phyloP scores from a whole-genome alignment of 2,888 invertebrate species.

The Cataglyphis cursor region DNA sequence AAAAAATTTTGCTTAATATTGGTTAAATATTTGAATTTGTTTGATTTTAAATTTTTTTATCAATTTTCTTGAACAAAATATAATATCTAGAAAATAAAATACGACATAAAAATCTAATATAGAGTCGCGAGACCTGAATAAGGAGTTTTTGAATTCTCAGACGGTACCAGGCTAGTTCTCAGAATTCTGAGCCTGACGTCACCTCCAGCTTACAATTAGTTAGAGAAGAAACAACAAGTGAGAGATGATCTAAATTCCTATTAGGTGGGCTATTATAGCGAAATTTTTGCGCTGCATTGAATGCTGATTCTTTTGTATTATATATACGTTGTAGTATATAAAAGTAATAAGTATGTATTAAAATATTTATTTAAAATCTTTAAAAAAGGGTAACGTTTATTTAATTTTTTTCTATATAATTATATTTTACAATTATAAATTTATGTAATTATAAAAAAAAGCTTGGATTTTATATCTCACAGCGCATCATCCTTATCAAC shows the following conservation, averaged over 20 bases:
- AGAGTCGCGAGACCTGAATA: not conserved
- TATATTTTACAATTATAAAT: not conserved
- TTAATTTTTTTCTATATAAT: not conserved
- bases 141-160: slow-evolving; percentile 29
- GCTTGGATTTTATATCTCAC: not conserved
- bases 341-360: slow-evolving; percentile 1
- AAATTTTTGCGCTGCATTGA: not conserved
- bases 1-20: not conserved
- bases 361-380: slow-evolving; percentile 40
- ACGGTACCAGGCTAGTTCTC: not conserved
- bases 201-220: slow-evolving; percentile 11
- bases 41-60: slow-evolving; percentile 16
- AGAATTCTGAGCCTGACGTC: slow-evolving; percentile 27
- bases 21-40: not conserved
- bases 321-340: slow-evolving; percentile 14
- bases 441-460: not conserved
- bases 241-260: not conserved
- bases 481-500: not conserved
- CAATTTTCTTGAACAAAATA: not conserved
- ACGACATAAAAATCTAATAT: not conserved
- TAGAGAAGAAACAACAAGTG: not conserved
- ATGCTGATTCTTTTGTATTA: not conserved
- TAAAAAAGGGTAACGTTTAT: not conserved
- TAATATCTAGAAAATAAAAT: not conserved
- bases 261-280: not conserved